Base-by-base conservation (phyloP, 2,888 invertebrate species). In the Eupithecia pulchellata region DNA sequence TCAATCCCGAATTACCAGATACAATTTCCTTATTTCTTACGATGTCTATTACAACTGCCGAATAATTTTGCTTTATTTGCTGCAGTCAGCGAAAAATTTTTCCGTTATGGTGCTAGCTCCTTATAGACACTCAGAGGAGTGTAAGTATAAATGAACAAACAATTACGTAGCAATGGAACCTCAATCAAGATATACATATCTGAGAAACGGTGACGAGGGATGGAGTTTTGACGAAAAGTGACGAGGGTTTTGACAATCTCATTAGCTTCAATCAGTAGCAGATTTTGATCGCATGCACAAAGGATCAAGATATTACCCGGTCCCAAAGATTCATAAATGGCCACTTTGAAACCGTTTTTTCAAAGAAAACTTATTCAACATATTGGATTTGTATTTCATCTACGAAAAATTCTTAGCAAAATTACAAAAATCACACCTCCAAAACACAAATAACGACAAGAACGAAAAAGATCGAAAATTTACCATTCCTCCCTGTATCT, bases 221-320 rank as follows among this genome's bases (percentile, higher is more conserved):
- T 52, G 25, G 52, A 52, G 9, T 52, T 52, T 13, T 52, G 25
- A 39, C 17, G 17, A 25, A 52, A 25, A 52, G 52, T 52, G 52
- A 52, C 25, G 52, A 52, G 52, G 52, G 52, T 52, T n/a, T 11
- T 52, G 52, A 52, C 52, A 52, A 25, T 25, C 11, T 52, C n/a
- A 52, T 52, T 52, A 52, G 4, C 11, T 13, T 13, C n/a, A n/a
- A 47, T 47, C 20, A 20, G 20, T n/a, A 47, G 47, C 3, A 17
- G 8, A 20, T 47, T 47, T 20, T 20, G 42, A 47, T 47, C 42
- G 20, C n/a, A 47, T 20, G n/a, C n/a, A n/a, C n/a, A n/a, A n/a
- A n/a, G n/a, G n/a, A n/a, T n/a, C n/a, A n/a, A n/a, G n/a, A n/a
- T n/a, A n/a, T n/a, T n/a, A n/a, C n/a, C n/a, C n/a, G n/a, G n/a